A percentile compares a stretch with the other conserved stretches of the same genome.
Evolutionary conservation across 2,888 invertebrate species (phyloP).

Genomic region (Hydrotaea cyrtoneurina): DNA sequence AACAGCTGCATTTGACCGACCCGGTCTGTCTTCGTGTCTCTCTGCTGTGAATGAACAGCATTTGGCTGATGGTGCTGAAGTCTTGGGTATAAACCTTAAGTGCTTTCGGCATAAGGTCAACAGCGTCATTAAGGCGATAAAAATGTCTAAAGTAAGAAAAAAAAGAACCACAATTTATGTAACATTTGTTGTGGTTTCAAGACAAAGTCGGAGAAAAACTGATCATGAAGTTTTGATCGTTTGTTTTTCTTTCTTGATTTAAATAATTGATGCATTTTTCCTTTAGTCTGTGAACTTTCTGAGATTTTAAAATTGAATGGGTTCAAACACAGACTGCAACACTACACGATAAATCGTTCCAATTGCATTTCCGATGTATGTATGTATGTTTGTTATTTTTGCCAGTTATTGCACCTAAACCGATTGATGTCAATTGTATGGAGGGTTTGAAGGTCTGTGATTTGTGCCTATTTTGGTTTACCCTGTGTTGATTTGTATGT

Average conservation of each 20-base stretch:
- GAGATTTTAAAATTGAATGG: neutral
- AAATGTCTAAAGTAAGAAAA: neutral
- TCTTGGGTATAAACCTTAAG: conserved; percentile 1
- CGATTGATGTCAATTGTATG: too few species aligned
- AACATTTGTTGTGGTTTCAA: conserved; percentile 12
- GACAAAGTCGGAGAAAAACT: neutral
- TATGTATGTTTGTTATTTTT: too few species aligned
- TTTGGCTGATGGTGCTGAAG: neutral
- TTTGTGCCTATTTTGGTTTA: too few species aligned
- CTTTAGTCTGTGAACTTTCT: neutral
- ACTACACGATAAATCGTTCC: too few species aligned
- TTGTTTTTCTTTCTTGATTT: neutral
- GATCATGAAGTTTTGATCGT: conserved; percentile 5
- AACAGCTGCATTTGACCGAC: conserved; percentile 17
- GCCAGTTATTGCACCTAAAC: too few species aligned
- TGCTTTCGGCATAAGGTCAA: conserved; percentile 41
- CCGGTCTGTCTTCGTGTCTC: neutral
- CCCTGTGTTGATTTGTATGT: too few species aligned
- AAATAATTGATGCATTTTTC: neutral
- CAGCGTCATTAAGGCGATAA: conserved; percentile 24
- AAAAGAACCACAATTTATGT: conserved; percentile 30
- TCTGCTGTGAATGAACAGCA: neutral
- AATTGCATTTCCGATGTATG: too few species aligned
- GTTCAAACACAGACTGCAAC: too few species aligned
- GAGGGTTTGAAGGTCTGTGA: too few species aligned